A percentile compares a stretch with the other conserved stretches of the same genome.
phyloP scores from a whole-genome alignment of 2,113 vertebrate genomes.

The Rafetus swinhoei region DNA sequence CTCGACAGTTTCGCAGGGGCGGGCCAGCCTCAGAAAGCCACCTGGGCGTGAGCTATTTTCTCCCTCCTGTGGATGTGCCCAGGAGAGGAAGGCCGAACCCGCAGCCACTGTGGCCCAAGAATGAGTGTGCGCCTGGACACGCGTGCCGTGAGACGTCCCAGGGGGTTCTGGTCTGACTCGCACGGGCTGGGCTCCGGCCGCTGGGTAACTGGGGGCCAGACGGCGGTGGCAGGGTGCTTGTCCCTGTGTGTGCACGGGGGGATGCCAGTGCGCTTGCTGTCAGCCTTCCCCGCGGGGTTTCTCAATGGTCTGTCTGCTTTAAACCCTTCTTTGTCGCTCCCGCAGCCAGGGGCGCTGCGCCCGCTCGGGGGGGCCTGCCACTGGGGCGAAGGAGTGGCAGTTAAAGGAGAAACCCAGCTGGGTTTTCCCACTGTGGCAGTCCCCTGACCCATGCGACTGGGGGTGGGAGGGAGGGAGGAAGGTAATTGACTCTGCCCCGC shows the following conservation, averaged over 20 bases:
- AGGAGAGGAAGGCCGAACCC: rapidly evolving
- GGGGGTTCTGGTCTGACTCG: not conserved
- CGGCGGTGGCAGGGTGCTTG: not conserved
- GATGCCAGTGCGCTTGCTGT: not conserved
- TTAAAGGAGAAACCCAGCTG: not conserved
- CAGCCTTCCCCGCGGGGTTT: not conserved
- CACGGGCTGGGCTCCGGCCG: not conserved
- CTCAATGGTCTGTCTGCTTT: not conserved
- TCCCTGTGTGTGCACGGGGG: not conserved
- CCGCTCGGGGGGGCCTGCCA: rapidly evolving
- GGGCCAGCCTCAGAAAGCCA: rapidly evolving
- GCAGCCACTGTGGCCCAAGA: not conserved
- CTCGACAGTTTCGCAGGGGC: not conserved
- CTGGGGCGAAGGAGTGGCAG: not conserved
- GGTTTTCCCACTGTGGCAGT: not conserved
- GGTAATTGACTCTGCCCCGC: not conserved
- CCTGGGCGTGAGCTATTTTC: not conserved
- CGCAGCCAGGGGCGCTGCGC: not conserved
- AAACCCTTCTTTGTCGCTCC: constrained; percentile 16
- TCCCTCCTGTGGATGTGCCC: not conserved
- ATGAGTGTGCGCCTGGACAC: rapidly evolving
- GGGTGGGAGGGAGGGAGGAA: no score
- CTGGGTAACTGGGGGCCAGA: not conserved
- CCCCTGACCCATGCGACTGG: not conserved
- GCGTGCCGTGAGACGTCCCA: not conserved